Evolutionary conservation across 2,797 vertebrate genomes (phyloP).

Genomic region (Salmo trutta): DNA sequence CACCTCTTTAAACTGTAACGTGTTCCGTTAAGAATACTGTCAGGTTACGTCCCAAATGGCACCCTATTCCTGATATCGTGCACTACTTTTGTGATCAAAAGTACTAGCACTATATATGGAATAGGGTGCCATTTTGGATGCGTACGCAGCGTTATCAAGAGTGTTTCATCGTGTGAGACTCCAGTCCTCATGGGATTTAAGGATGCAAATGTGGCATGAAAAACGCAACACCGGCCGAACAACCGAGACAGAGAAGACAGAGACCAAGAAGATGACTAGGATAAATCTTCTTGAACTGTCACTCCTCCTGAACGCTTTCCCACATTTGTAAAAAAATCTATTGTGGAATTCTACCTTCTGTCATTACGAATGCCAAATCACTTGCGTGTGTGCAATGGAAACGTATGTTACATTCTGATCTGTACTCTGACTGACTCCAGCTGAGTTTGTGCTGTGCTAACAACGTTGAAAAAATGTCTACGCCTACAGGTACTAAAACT

Average conservation of each 20-base stretch:
- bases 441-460: constrained; percentile 37
- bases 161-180: background rate
- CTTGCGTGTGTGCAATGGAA: constrained; percentile 39
- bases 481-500: constrained; percentile 20
- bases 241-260: constrained; percentile 46
- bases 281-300: constrained; percentile 47
- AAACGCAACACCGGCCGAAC: constrained; percentile 41
- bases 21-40: constrained; percentile 10
- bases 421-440: constrained; percentile 11
- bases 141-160: background rate
- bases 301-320: constrained; percentile 58
- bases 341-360: constrained; percentile 44
- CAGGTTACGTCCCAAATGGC: background rate
- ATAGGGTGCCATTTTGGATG: background rate
- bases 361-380: constrained; percentile 49
- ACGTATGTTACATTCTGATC: constrained; percentile 36
- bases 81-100: background rate
- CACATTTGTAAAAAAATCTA: constrained; percentile 60
- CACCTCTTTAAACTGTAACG: constrained; percentile 23
- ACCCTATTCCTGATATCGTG: background rate
- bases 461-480: background rate
- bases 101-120: background rate
- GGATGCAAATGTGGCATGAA: constrained; percentile 55
- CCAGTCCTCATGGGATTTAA: constrained; percentile 26
- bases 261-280: constrained; percentile 36